A percentile compares a stretch with the other conserved stretches of the same genome.
These are phyloP conservation scores for Macquaria ambigua DNA, from an alignment of 2,113 vertebrate genomes.

Conservation along the genomic window DNA sequence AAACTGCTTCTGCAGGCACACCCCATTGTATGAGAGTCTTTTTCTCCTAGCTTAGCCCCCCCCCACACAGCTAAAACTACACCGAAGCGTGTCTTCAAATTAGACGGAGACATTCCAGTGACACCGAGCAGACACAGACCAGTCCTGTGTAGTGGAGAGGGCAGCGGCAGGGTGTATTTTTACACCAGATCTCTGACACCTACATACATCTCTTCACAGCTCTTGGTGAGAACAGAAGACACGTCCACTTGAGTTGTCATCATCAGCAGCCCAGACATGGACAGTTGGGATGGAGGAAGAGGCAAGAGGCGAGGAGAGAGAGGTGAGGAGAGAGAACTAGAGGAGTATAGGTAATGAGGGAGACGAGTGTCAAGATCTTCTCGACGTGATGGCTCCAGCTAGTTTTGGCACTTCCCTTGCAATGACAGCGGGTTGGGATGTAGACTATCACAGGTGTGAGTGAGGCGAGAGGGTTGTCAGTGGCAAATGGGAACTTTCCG, in stretches of 20 bases:
- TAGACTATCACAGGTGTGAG: constrained; percentile 44
- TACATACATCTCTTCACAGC: constrained; percentile 78
- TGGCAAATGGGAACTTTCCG: constrained; percentile 49
- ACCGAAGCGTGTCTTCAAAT: constrained; percentile 60
- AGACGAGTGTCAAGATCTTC: constrained; percentile 61
- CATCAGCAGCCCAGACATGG: constrained; percentile 64
- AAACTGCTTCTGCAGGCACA: constrained; percentile 57
- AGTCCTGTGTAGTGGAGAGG: constrained; percentile 53
- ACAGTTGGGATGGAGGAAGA: constrained; percentile 64
- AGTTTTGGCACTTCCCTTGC: constrained; percentile 45
- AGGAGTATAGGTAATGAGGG: constrained; percentile 70
- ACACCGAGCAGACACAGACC: constrained; percentile 57
- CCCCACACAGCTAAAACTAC: constrained; percentile 31
- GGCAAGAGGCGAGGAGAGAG: constrained; percentile 24
- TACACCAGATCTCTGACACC: constrained; percentile 78
- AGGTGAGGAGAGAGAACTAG: constrained; percentile 48
- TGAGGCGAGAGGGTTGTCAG: constrained; percentile 44
- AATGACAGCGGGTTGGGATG: constrained; percentile 50
- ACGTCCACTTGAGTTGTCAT: constrained; percentile 77
- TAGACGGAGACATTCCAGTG: constrained; percentile 57
- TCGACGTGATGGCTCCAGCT: constrained; percentile 37
- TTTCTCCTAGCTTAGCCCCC: constrained; percentile 34
- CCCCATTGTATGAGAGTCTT: constrained; percentile 52
- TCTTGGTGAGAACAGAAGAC: constrained; percentile 77
- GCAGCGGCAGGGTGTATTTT: constrained; percentile 72